Base-by-base conservation (phyloP, 2,113 vertebrate genomes). In the Poeciliopsis retropinna region DNA sequence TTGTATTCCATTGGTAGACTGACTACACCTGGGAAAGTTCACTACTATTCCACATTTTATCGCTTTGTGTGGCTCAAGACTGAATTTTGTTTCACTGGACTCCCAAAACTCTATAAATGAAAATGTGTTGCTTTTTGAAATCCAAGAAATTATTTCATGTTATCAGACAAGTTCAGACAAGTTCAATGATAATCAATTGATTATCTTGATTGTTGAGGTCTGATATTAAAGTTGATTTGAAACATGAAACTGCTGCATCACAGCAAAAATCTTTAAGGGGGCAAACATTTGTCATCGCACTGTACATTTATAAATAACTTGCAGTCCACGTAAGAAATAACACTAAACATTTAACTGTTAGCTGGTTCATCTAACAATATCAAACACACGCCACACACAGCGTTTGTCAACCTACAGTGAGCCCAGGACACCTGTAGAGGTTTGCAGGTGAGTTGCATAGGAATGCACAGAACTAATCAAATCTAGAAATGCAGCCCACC, bases 391-490 rank as follows among this genome's bases (percentile, higher is more conserved):
- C 41, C 32, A 82, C 25, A 78, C 47, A 81, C 39, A 6, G 34
- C 4, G 19, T 27, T 41, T 67, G 32, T 25, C 19, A 25, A 66
- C 6, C 30, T 74, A 71, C 28, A 54, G 51, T 34, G 57, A 76
- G 22, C 74, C 72, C 22, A 27, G 81, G 54, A 73, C 63, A 34
- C 15, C 32, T 67, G 60, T 6, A 47, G 17, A 68, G 27, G 54
- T 60, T 64, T 64, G 1, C 64, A 41, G 31, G 65, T 37, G 14
- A 73, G 65, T 28, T 28, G 44, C 29, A 61, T 14, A 73, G 77
- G 41, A 85, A 81, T 77, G 78, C 65, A 79, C 30, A 79, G n/a
- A 82, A 79, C 28, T 14, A 79, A 61, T 37, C 60, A 15, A 30
- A 15, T 51, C 78, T 62, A 82, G 67, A 67, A 8, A 67, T 34